phyloP scores from a whole-genome alignment of 1,140 invertebrate genomes.

The Hyles euphorbiae region DNA sequence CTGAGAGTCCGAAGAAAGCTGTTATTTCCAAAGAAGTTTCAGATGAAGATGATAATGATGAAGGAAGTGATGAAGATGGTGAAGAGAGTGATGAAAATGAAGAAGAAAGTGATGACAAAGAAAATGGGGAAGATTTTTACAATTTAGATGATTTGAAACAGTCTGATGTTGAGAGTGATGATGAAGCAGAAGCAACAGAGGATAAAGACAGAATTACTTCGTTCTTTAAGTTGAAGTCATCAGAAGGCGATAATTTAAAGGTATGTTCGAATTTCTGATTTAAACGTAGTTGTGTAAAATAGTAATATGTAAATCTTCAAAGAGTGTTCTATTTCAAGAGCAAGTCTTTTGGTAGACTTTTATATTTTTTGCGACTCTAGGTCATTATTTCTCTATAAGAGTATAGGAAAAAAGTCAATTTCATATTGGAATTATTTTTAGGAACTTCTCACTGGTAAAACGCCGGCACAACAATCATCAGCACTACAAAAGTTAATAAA shows the following conservation, averaged over 20 bases:
- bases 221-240: slow-evolving; percentile 43
- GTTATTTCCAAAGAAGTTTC: neutral
- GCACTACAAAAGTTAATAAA: slow-evolving; percentile 90
- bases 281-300: too few relatives aligned
- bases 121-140: slow-evolving; percentile 31
- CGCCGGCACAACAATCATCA: slow-evolving; percentile 78
- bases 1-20: too few relatives aligned
- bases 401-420: neutral
- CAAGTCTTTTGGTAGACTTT: too few relatives aligned
- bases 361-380: too few relatives aligned
- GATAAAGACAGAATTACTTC: slow-evolving; percentile 31
- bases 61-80: slow-evolving; percentile 55
- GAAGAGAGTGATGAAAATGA: slow-evolving; percentile 46
- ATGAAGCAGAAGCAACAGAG: slow-evolving; percentile 27
- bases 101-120: slow-evolving; percentile 21
- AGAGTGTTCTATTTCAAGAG: too few relatives aligned
- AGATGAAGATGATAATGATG: slow-evolving; percentile 6
- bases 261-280: slow-evolving; percentile 19
- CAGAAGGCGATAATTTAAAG: slow-evolving; percentile 49
- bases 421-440: slow-evolving; percentile 42
- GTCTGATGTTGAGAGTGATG: slow-evolving; percentile 35
- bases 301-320: too few relatives aligned
- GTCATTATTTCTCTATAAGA: neutral
- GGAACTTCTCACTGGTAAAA: slow-evolving; percentile 78
- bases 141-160: slow-evolving; percentile 43